Base-by-base conservation (phyloP, 2,888 invertebrate genomes). In the Hydropsyche betteni region DNA sequence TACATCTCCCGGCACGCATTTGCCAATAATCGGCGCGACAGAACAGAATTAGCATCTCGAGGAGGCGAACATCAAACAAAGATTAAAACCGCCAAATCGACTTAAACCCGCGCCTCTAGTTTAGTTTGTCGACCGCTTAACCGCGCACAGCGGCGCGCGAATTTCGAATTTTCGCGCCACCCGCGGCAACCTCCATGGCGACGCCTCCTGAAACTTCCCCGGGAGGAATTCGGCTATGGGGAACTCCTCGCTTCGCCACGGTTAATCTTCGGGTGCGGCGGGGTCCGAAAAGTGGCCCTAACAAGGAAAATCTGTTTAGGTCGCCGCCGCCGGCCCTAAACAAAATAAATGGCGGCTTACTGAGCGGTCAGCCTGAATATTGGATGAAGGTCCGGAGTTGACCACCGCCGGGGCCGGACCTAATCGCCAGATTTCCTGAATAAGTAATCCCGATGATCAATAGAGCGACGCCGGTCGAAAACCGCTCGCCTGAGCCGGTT, bases 321-420 rank as follows among this genome's bases (percentile, higher is more conserved):
- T 55, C 74, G 58, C 69, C 52, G 53, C 33, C 12, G 33, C 68
- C 73, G 64, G 24, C 61, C 58, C 58, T 74, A 76, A 74, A 76
- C 74, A 76, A 69, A 74, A 76, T 70, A 69, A 76, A 74, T 76
- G 70, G 69, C 76, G 74, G 70, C 53, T 55, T 69, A 76, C 76
- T 74, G 74, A 58, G 51, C 58, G 74, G 53, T 38, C 6, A 34
- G 64, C 74, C 51, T 76, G 76, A 76, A 76, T 76, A 74, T 69
- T 69, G 50, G 53, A 76, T 76, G 76, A 76, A 70, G 64, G 51
- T 34, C 55, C 68, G 52, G 44, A 68, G 76, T 76, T 76, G 76
- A 76, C 76, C 76, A 61, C 64, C 68, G 53, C 64, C 44, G 44
- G 64, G 36, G 34, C 64, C 64, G 64, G 34, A 64, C 64, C 64